phyloP scores from a whole-genome alignment of 2,113 vertebrate genomes.

The Pachypanchax playfairii region DNA sequence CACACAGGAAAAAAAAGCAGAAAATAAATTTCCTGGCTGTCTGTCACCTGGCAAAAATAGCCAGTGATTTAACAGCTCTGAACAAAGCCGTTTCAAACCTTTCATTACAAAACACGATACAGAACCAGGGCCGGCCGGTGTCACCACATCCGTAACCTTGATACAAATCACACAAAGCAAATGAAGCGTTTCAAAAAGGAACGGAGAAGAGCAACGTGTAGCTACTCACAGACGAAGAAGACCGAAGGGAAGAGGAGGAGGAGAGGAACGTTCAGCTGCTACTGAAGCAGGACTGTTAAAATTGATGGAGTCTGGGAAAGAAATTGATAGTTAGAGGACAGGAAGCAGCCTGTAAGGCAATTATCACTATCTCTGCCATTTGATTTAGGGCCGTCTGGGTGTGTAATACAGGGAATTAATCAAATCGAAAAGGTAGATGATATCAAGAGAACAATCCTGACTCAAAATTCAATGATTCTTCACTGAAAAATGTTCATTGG shows the following conservation, averaged over 20 bases:
- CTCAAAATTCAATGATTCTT: slow-evolving; percentile 65
- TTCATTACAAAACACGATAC: slow-evolving; percentile 75
- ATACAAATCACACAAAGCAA: slow-evolving; percentile 73
- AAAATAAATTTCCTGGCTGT: slow-evolving; percentile 50
- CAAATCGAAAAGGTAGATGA: slow-evolving; percentile 56
- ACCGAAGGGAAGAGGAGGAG: slow-evolving; percentile 8
- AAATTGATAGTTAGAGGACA: slow-evolving; percentile 76
- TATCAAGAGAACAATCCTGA: slow-evolving; percentile 53
- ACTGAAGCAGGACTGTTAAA: slow-evolving; percentile 57
- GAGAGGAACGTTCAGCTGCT: slow-evolving; percentile 26
- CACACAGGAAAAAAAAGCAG: slow-evolving; percentile 40
- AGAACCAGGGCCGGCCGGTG: slow-evolving; percentile 50
- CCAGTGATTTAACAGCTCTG: slow-evolving; percentile 65
- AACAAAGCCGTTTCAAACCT: slow-evolving; percentile 68
- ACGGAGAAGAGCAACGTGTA: slow-evolving; percentile 17
- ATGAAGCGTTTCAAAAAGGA: slow-evolving; percentile 67
- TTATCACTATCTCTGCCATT: slow-evolving; percentile 71
- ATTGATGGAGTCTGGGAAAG: slow-evolving; percentile 72
- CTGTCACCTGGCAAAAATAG: slow-evolving; percentile 54
- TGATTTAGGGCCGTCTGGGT: slow-evolving; percentile 72
- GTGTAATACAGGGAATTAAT: slow-evolving; percentile 73
- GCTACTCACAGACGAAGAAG: slow-evolving; percentile 5
- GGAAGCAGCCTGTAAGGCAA: slow-evolving; percentile 76
- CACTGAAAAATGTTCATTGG: slow-evolving; percentile 43
- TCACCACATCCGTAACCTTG: slow-evolving; percentile 64